Percentiles rank a stretch among this genome's conserved stretches.
Conservation (phyloP, 1,140 invertebrate species). For the Colletes latitarsis region DNA sequence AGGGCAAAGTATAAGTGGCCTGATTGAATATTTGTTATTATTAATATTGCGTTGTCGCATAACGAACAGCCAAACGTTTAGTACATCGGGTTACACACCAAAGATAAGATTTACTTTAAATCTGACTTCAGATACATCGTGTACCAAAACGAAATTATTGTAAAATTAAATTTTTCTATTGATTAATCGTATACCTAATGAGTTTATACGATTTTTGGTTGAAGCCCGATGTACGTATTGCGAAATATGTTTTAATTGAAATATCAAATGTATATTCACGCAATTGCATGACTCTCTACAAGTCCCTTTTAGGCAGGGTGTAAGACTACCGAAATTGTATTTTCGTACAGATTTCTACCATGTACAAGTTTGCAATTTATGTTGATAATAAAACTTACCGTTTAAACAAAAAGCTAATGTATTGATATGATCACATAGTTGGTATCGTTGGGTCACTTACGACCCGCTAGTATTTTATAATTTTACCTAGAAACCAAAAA, state of each 20-base stretch:
- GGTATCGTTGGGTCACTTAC: too few species aligned
- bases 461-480: too few species aligned
- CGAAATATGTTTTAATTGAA: slow-evolving; percentile 49
- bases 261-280: slow-evolving; percentile 55
- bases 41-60: not conserved
- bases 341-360: slow-evolving; percentile 68
- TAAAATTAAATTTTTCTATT: not conserved
- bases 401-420: not conserved
- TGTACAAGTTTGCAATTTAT: slow-evolving; percentile 73
- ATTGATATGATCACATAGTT: too few species aligned
- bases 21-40: slow-evolving; percentile 35
- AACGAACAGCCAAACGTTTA: not conserved
- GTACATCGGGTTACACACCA: not conserved
- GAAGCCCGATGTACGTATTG: slow-evolving; percentile 21
- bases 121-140: not conserved
- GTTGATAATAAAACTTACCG: slow-evolving; percentile 55
- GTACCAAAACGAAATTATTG: not conserved
- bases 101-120: not conserved
- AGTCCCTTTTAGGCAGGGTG: slow-evolving; percentile 73
- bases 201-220: slow-evolving; percentile 1
- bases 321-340: slow-evolving; percentile 59
- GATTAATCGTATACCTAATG: not conserved
- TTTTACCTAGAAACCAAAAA: too few species aligned
- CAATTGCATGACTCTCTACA: slow-evolving; percentile 74
- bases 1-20: slow-evolving; percentile 64